Percentiles rank a stretch among this genome's conserved stretches.
These are phyloP conservation scores for Nymphalis io DNA, from an alignment of 1,140 invertebrate species.

Conservation along the genomic window DNA sequence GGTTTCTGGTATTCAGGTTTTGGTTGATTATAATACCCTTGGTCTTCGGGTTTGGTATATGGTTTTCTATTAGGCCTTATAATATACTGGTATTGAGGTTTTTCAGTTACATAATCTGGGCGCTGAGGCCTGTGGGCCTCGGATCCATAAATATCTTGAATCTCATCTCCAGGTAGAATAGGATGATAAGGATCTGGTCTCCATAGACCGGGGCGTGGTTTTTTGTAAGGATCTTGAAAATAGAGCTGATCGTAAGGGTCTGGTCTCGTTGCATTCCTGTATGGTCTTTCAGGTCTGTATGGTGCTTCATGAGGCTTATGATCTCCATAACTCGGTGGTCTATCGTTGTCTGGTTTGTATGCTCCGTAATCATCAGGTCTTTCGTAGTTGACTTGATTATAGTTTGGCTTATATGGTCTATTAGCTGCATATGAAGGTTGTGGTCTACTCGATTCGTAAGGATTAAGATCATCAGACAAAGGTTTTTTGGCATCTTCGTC, in stretches of 20 bases:
- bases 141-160: constrained; percentile 53
- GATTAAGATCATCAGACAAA: constrained; percentile 50
- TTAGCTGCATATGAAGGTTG: constrained; percentile 33
- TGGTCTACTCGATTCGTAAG: constrained; percentile 49
- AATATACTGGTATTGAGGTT: constrained; percentile 63
- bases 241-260: constrained; percentile 56
- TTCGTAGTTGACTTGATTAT: constrained; percentile 45
- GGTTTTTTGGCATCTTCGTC: constrained; percentile 59
- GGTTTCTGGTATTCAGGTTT: constrained; percentile 45
- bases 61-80: constrained; percentile 64
- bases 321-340: constrained; percentile 61
- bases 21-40: constrained; percentile 41
- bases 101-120: constrained; percentile 46
- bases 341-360: constrained; percentile 57
- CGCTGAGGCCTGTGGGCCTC: constrained; percentile 45
- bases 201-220: constrained; percentile 42
- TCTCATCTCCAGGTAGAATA: constrained; percentile 46
- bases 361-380: constrained; percentile 64
- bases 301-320: constrained; percentile 65
- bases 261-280: constrained; percentile 47
- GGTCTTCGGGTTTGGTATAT: constrained; percentile 41
- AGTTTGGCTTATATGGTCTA: constrained; percentile 47
- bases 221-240: constrained; percentile 49
- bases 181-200: constrained; percentile 58
- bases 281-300: constrained; percentile 52